Evolutionary conservation across 2,797 vertebrate species (phyloP).

Genomic region (Delichon dasypus): DNA sequence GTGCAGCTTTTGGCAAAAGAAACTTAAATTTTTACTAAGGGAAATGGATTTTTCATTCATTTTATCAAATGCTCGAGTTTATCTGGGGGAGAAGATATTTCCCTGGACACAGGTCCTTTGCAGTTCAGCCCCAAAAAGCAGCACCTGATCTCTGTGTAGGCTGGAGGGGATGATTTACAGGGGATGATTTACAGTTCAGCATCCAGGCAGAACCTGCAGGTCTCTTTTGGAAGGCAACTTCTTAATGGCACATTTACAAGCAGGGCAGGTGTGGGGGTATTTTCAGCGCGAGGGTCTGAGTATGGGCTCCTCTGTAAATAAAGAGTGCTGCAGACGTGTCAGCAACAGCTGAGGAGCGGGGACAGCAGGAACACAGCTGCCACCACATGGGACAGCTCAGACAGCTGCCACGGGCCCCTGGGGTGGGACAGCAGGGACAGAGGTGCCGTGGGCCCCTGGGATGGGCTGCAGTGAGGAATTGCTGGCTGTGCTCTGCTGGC

Average conservation of each 20-base stretch:
- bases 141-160: background rate
- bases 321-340: fast-evolving
- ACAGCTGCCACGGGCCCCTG: background rate
- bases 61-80: background rate
- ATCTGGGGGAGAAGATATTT: background rate
- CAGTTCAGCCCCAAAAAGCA: background rate
- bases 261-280: background rate
- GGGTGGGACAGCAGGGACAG: background rate
- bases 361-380: background rate
- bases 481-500: background rate
- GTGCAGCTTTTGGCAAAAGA: background rate
- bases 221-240: background rate
- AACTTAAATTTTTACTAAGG: background rate
- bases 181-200: background rate
- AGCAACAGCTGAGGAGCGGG: background rate
- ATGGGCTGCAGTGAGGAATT: background rate
- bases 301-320: background rate
- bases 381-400: background rate
- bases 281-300: background rate
- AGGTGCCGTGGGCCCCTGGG: background rate
- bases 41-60: background rate
- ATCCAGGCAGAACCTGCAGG: background rate
- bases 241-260: background rate
- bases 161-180: too few species aligned
- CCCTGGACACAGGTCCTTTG: background rate